Evolutionary conservation across 2,888 invertebrate species (phyloP), one percentile per base, ranked within the genome.

Genomic region (Scrobipalpa costella): DNA sequence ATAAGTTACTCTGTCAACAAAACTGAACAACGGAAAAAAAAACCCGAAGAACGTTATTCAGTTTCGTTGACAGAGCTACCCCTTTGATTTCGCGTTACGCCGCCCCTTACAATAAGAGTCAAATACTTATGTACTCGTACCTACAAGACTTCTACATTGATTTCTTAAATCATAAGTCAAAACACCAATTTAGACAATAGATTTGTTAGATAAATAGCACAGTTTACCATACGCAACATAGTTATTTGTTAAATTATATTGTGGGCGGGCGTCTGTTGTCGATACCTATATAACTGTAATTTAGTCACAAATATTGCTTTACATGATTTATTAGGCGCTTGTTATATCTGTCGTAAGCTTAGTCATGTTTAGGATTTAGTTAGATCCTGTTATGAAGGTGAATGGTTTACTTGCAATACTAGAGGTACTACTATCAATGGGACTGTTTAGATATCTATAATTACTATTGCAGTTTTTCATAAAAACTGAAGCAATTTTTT

Each of bases 321-420:
- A n/a, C 6, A 34, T 55, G 34, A 55, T 34, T 55, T 55, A 55
- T 55, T 55, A 27, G 33, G 13, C 55, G 55, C 34, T 55, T 55
- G 55, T 55, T 55, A 52, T 5, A 52, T 21, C 50, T 52, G 50
- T 52, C 50, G 55, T 34, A 55, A 55, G 55, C 34, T 55, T 55
- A 55, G 55, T 33, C 55, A 55, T 55, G 27, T 33, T 34, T 17
- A 11, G 21, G 21, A 13, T 21, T 52, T 52, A 52, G 50, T 33
- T 50, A 50, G 50, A 21, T 50, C 17, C 21, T 50, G 21, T 21
- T 17, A 0, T 21, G 17, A 50, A 21, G 50, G 21, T 17, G 8
- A 50, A 21, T 49, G 13, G 40, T n/a, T 1, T 44, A 44, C 13
- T 11, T 40, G 5, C 13, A 2, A 15, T 6, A 44, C 3, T 7